Evolutionary conservation across 2,888 invertebrate species (phyloP), one percentile per base, ranked within the genome.

Genomic region (Oxystoma pomonae): DNA sequence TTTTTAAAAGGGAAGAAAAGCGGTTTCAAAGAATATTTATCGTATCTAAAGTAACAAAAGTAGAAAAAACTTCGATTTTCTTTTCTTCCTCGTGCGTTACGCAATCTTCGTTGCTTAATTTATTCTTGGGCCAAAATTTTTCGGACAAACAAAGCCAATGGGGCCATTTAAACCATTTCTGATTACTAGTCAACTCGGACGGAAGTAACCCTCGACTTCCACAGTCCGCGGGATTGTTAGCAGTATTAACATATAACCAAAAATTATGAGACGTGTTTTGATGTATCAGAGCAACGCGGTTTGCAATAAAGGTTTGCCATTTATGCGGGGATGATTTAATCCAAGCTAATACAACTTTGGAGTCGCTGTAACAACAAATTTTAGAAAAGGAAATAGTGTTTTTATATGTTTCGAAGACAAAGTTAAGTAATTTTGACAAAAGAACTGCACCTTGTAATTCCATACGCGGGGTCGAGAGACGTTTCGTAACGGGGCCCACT

Each of bases 291-390:
- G 56, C 22, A 12, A 63, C 65, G 2, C 67, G 65, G 62, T 67
- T 67, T 5, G 58, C 60, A 16, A 67, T 59, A 60, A 66, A 66
- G 35, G 58, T 62, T 51, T 66, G 58, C 65, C 67, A 67, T 20
- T 55, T 22, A 55, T 65, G 56, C 12, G 65, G 62, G 5, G 66
- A 53, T 16, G 62, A 63, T 19, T 62, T 57, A 50, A 67, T 58
- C 67, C 67, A 67, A 7, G 53, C 2, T 16, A 67, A 35, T 9
- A 56, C 62, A 1, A 67, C 60, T 50, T 20, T 49, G 5, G 67
- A 67, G 55, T 67, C 67, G 18, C 63, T 60, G 19, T 58, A 67
- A n/a, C 65, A 65, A 55, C 52, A 59, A 20, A 65, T 49, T 16
- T 62, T 49, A 18, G n/a, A 16, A 17, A 62, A 35, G n/a, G n/a